Evolutionary conservation across 2,888 invertebrate genomes (phyloP).

Genomic region (Dasysyrphus tricinctus): DNA sequence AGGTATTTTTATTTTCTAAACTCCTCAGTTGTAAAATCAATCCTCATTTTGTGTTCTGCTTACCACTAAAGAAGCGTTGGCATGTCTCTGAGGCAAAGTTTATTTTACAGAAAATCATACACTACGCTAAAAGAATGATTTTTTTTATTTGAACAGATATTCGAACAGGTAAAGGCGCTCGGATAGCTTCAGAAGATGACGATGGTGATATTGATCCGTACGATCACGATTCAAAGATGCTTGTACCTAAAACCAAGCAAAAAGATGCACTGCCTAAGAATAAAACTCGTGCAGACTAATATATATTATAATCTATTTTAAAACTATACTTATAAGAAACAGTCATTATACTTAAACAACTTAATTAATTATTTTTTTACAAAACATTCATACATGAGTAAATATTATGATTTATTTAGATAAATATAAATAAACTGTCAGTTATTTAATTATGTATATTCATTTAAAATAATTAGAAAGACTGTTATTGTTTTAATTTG

Average conservation of each 20-base stretch:
- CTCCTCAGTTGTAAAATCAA: too few species aligned
- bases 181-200: slow-evolving; percentile 59
- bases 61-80: too few species aligned
- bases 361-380: slow-evolving; percentile 17
- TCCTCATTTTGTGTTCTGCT: too few species aligned
- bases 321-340: background rate
- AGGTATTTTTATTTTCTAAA: too few species aligned
- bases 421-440: background rate
- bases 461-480: slow-evolving; percentile 54
- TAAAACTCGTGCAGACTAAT: slow-evolving; percentile 38
- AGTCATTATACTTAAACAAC: background rate
- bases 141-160: slow-evolving; percentile 24
- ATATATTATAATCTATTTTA: slow-evolving; percentile 2
- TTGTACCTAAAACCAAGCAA: slow-evolving; percentile 38
- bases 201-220: slow-evolving; percentile 64
- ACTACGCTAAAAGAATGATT: too few species aligned
- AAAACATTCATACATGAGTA: background rate
- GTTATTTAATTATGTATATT: background rate
- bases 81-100: too few species aligned
- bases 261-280: slow-evolving; percentile 55
- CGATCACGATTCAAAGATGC: slow-evolving; percentile 64
- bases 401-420: slow-evolving; percentile 3
- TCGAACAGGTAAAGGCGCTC: background rate
- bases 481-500: slow-evolving; percentile 57
- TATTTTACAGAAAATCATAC: too few species aligned